phyloP scores from a whole-genome alignment of 2,113 vertebrate genomes.

The Malurus cyaneus region DNA sequence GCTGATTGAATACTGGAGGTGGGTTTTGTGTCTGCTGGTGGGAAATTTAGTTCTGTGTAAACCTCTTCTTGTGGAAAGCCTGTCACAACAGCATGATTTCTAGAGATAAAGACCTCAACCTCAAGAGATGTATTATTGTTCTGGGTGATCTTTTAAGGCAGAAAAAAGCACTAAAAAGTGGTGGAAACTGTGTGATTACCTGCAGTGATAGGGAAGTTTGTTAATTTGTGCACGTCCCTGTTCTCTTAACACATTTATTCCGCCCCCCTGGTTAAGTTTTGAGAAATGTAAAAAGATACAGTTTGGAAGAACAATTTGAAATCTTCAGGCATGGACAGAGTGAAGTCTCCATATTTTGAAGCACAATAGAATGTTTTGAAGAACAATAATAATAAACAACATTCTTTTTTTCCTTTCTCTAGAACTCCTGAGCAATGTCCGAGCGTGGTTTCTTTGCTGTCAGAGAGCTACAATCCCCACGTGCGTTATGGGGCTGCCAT shows the following conservation, averaged over 20 bases:
- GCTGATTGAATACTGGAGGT: neutral
- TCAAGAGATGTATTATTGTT: neutral
- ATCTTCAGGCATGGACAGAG: neutral
- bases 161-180: neutral
- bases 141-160: neutral
- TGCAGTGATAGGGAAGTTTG: neutral
- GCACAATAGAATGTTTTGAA: neutral
- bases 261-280: neutral
- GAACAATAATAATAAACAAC: neutral
- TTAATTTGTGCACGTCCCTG: neutral
- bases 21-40: neutral
- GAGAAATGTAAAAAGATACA: neutral
- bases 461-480: slow-evolving; percentile 98
- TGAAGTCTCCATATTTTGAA: neutral
- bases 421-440: slow-evolving; percentile 98
- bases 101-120: neutral
- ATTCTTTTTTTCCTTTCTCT: neutral
- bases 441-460: slow-evolving; percentile 94
- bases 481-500: slow-evolving; percentile 97
- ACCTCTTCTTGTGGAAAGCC: neutral
- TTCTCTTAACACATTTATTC: neutral
- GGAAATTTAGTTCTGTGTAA: neutral
- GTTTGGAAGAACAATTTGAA: neutral
- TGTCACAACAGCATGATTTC: neutral
- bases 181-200: neutral